A percentile compares a stretch with the other conserved stretches of the same genome.
These are phyloP conservation scores for Synanthedon vespiformis DNA, from an alignment of 2,888 invertebrate species.

Conservation along the genomic window DNA sequence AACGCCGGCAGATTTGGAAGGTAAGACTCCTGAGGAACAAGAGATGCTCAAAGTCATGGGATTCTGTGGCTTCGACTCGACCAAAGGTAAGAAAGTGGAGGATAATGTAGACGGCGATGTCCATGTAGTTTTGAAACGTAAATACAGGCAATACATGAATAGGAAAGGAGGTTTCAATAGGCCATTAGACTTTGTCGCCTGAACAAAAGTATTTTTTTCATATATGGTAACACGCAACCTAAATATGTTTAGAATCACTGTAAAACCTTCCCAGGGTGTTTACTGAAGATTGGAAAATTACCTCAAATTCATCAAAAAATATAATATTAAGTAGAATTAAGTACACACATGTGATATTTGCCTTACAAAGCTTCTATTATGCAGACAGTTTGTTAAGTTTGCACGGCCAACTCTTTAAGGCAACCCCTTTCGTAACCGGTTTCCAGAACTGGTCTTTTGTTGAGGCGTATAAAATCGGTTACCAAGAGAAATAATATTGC, in stretches of 20 bases:
- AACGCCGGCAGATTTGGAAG: slow-evolving; percentile 88
- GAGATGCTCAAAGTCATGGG: slow-evolving; percentile 98
- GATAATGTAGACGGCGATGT: slow-evolving; percentile 96
- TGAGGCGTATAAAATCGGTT: too few relatives aligned
- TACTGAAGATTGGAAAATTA: not conserved
- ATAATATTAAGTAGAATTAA: not conserved
- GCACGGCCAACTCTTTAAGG: too few relatives aligned
- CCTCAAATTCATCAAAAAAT: not conserved
- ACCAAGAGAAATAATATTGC: too few relatives aligned
- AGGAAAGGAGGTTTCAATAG: slow-evolving; percentile 98
- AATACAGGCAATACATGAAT: slow-evolving; percentile 99
- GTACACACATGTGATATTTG: not conserved
- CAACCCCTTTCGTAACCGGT: too few relatives aligned
- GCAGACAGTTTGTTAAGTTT: not conserved
- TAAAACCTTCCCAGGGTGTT: not conserved
- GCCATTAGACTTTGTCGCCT: slow-evolving; percentile 96
- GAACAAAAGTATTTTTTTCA: slow-evolving; percentile 12
- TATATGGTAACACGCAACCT: slow-evolving; percentile 12
- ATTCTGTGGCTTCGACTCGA: slow-evolving; percentile 94
- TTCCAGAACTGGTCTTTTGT: too few relatives aligned
- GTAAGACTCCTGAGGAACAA: slow-evolving; percentile 90
- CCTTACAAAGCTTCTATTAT: not conserved
- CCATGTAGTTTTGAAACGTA: slow-evolving; percentile 94
- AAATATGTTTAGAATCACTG: not conserved
- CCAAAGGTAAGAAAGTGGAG: slow-evolving; percentile 95